Conservation (phyloP, 2,113 vertebrate genomes). For the Emberiza fucata region DNA sequence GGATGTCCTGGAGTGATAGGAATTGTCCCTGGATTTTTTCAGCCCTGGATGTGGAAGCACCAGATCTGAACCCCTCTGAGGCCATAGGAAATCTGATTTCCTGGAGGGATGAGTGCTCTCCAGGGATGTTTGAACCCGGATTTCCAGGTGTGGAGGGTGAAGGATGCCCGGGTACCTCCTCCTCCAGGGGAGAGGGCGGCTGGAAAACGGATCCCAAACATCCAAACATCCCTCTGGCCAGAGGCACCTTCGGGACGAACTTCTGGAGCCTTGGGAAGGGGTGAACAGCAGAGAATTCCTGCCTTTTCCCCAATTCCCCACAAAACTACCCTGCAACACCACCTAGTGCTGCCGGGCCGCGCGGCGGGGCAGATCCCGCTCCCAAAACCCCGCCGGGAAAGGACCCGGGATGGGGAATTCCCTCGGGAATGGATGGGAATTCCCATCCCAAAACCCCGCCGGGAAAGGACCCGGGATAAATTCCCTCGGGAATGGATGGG, state of each 20-base stretch:
- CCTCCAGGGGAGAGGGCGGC: rapidly evolving
- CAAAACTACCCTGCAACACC: slow-evolving; percentile 16
- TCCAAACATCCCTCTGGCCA: not conserved
- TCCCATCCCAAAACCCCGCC: too few relatives aligned
- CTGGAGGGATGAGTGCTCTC: too few relatives aligned
- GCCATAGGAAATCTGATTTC: not conserved
- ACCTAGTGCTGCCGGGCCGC: not conserved
- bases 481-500: too few relatives aligned
- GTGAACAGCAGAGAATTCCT: not conserved
- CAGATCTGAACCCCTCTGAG: not conserved
- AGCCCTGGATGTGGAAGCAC: rapidly evolving
- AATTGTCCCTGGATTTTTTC: not conserved
- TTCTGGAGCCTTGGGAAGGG: not conserved
- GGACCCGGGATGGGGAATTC: too few relatives aligned
- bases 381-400: not conserved
- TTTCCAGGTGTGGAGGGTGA: rapidly evolving
- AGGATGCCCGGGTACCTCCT: not conserved
- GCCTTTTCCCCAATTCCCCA: not conserved
- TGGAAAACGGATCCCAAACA: rapidly evolving
- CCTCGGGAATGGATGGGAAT: not conserved
- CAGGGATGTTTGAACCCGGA: rapidly evolving
- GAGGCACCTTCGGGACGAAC: rapidly evolving
- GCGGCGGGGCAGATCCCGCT: rapidly evolving
- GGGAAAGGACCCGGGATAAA: not conserved
- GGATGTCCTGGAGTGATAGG: not conserved